Percentiles rank a stretch among this genome's conserved stretches.
Evolutionary conservation across 1,140 invertebrate species (phyloP).

Genomic region (Galleria mellonella): DNA sequence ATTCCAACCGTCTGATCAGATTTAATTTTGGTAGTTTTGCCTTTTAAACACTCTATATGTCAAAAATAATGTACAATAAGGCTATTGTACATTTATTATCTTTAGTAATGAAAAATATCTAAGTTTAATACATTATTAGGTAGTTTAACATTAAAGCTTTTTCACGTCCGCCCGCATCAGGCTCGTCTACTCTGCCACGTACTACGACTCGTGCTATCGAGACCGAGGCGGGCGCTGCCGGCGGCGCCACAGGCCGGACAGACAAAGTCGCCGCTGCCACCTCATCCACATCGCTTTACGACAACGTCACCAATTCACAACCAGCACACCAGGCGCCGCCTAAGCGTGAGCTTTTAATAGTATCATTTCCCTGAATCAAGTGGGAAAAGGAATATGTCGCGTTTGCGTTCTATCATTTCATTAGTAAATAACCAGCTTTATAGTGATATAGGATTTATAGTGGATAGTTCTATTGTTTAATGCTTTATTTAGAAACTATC

Average conservation of each 20-base stretch:
- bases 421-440: too few species aligned
- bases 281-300: slow-evolving; percentile 91
- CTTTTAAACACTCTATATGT: slow-evolving; percentile 8
- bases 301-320: slow-evolving; percentile 83
- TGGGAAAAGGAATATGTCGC: too few species aligned
- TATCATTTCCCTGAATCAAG: background rate
- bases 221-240: slow-evolving; percentile 75
- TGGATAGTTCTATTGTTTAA: too few species aligned
- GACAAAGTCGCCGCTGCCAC: slow-evolving; percentile 88
- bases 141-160: slow-evolving; percentile 2
- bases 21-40: too few species aligned
- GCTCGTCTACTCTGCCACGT: slow-evolving; percentile 88
- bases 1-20: too few species aligned
- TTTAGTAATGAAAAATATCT: slow-evolving; percentile 1
- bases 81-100: background rate
- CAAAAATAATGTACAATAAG: slow-evolving; percentile 8
- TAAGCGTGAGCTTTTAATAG: slow-evolving; percentile 49
- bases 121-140: background rate
- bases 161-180: slow-evolving; percentile 56
- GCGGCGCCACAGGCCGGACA: slow-evolving; percentile 54
- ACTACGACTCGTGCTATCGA: slow-evolving; percentile 82
- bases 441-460: background rate
- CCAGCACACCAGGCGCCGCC: slow-evolving; percentile 71
- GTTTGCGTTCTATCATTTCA: too few species aligned
- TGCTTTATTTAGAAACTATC: background rate